Percentiles rank a stretch among this genome's conserved stretches.
phyloP scores from a whole-genome alignment of 2,888 invertebrate species.

The Caradrina kadenii region DNA sequence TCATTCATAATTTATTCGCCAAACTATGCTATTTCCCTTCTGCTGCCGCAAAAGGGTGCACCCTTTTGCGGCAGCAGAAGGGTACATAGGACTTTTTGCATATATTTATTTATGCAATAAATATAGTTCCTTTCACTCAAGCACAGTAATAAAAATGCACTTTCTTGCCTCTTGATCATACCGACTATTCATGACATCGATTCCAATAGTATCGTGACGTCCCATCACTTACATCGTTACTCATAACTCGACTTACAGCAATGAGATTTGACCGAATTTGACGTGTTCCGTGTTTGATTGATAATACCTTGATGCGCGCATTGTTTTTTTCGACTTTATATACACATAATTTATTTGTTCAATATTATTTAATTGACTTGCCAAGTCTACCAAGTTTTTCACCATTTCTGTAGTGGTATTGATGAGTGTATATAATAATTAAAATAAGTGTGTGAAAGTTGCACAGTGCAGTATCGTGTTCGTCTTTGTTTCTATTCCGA shows the following conservation, averaged over 20 bases:
- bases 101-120: too few relatives aligned
- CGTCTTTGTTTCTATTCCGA: slow-evolving; percentile 56
- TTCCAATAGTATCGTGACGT: not conserved
- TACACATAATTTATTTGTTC: slow-evolving; percentile 21
- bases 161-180: too few relatives aligned
- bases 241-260: too few relatives aligned
- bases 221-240: slow-evolving; percentile 3
- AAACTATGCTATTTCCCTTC: too few relatives aligned
- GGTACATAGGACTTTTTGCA: too few relatives aligned
- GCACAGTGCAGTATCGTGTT: slow-evolving; percentile 29
- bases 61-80: too few relatives aligned
- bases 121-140: too few relatives aligned
- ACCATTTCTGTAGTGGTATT: slow-evolving; percentile 6
- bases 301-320: slow-evolving; percentile 26
- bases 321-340: slow-evolving; percentile 50
- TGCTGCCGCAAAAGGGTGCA: too few relatives aligned
- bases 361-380: slow-evolving; percentile 10
- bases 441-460: slow-evolving; percentile 40
- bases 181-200: not conserved
- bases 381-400: slow-evolving; percentile 1
- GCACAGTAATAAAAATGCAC: too few relatives aligned
- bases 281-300: slow-evolving; percentile 54
- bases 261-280: slow-evolving; percentile 49
- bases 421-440: slow-evolving; percentile 9
- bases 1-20: too few relatives aligned